Evolutionary conservation across 2,797 vertebrate genomes (phyloP).

Genomic region (Sparus aurata): DNA sequence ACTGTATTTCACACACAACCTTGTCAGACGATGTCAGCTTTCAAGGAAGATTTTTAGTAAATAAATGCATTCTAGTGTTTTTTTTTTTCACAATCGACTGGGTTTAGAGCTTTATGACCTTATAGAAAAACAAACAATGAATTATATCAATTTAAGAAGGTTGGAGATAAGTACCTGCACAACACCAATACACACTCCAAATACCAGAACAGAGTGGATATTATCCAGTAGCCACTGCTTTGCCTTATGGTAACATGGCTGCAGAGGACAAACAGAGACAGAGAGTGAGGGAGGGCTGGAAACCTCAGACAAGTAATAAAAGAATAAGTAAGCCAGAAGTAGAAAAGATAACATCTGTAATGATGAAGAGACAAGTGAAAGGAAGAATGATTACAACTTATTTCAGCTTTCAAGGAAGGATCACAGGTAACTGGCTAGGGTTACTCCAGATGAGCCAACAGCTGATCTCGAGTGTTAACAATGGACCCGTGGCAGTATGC

Average conservation of each 20-base stretch:
- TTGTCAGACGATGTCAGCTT: too few species aligned
- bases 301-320: background rate
- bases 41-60: background rate
- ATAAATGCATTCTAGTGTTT: too few species aligned
- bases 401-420: background rate
- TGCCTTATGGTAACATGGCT: constrained; percentile 86
- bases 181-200: constrained; percentile 85
- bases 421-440: background rate
- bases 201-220: constrained; percentile 85
- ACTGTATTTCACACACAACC: too few species aligned
- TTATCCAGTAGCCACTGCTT: constrained; percentile 82
- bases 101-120: background rate
- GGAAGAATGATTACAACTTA: background rate
- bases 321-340: background rate
- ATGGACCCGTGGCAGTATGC: too few species aligned
- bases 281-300: background rate
- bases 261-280: constrained; percentile 27
- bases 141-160: background rate
- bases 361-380: background rate
- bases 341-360: background rate
- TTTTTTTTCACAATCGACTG: too few species aligned
- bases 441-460: too few species aligned
- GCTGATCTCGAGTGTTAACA: too few species aligned
- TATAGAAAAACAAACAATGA: too few species aligned
- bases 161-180: constrained; percentile 81